Evolutionary conservation across 2,888 invertebrate species (phyloP), one percentile per base, ranked within the genome.

Genomic region (Tholera decimalis): DNA sequence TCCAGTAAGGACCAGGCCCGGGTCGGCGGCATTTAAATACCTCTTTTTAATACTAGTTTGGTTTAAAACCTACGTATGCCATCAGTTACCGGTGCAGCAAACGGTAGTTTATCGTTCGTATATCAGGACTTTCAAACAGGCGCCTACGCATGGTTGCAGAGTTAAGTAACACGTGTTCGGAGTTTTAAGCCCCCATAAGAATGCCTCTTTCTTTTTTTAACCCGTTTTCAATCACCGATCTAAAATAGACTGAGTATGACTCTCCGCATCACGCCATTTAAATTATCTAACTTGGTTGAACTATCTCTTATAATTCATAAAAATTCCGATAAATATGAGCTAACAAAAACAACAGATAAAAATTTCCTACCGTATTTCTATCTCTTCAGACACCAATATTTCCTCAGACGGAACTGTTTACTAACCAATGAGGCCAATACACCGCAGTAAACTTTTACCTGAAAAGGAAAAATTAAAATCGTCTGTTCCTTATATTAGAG

Each of bases 101-200:
- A 53, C 56, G 46, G 50, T 56, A 43, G 60, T 67, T 60, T 44
- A 54, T 44, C 44, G 54, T 26, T 57, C 53, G 44, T 43, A 54
- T 44, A 30, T 61, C 44, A 39, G 37, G 26, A 30, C 22, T 73
- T 67, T 43, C 26, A 73, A 50, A 73, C 41, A 51, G 43, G 61
- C 54, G 60, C 68, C 41, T 50, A 67, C 73, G 57, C 73, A 67
- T 54, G 35, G 35, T 22, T 57, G n/a, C 3, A 18, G 20, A 39
- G 24, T 47, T 39, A 37, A 62, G 20, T 43, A 47, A 41, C 20
- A 18, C 11, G 0, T 28, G 13, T 18, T 18, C 13, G 18, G 26
- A 28, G 15, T 24, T 15, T 24, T 15, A 44, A 24, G 15, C 24
- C 8, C 24, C n/a, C n/a, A n/a, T n/a, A n/a, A n/a, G n/a, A n/a